Percentiles rank a stretch among this genome's conserved stretches.
Conservation (phyloP, 2,113 vertebrate species). For the Eolophus roseicapilla region DNA sequence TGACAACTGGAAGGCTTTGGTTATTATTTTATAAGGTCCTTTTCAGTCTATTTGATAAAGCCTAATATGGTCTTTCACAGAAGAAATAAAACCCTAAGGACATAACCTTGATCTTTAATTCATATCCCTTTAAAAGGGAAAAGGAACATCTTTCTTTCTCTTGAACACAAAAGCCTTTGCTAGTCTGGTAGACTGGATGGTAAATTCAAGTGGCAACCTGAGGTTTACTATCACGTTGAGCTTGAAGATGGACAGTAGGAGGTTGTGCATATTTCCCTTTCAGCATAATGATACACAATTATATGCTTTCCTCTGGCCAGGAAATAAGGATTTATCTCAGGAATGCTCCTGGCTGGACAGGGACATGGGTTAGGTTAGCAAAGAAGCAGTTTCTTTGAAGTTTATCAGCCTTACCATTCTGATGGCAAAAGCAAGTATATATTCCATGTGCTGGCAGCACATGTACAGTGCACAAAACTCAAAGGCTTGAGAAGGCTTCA, state of each 20-base stretch:
- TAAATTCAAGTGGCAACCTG: not conserved
- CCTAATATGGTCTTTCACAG: not conserved
- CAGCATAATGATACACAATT: not conserved
- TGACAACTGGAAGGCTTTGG: not conserved
- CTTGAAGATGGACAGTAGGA: not conserved
- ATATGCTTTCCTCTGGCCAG: not conserved
- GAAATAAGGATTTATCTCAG: not conserved
- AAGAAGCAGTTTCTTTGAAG: not conserved
- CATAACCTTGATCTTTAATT: constrained; percentile 47
- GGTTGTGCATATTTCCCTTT: not conserved
- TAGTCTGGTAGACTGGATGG: not conserved
- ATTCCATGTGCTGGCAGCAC: not conserved
- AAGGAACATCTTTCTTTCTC: not conserved
- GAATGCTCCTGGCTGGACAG: not conserved
- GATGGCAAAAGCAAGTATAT: not conserved
- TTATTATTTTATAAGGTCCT: not conserved
- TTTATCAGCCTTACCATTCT: not conserved
- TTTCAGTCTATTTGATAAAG: not conserved
- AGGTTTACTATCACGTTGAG: not conserved
- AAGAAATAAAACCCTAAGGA: not conserved
- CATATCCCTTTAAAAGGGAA: not conserved
- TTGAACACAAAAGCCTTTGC: not conserved
- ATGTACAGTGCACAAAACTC: not conserved
- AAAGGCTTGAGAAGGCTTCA: not conserved
- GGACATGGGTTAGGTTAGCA: not conserved